Base-by-base conservation (phyloP, 2,113 vertebrate species). In the Gallinago undulata region DNA sequence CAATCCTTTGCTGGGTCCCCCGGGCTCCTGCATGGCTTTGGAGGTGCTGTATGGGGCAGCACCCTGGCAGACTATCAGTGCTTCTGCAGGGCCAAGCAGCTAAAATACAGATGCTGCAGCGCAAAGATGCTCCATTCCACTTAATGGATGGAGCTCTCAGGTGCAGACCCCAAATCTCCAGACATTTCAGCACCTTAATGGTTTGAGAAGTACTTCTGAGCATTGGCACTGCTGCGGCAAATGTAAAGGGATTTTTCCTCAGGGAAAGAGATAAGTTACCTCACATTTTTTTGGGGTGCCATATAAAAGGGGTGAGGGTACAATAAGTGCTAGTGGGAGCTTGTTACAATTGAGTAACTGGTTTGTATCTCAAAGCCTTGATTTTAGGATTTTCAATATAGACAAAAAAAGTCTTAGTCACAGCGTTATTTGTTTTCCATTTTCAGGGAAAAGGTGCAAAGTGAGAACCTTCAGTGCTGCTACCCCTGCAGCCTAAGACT, bases 371-470 rank as follows among this genome's bases (percentile, higher is more conserved):
- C 59, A 89, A 83, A 83, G 22, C 7, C 28, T 63, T 89, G 60
- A 41, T 78, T 93, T 77, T 78, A 78, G 16, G 23, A 19, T 66
- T 93, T 85, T 22, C 37, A 57, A 62, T 8, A 50, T 50, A 70
- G 7, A 80, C 37, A 55, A 55, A 81, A 74, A 84, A 93, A 84
- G 18, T 31, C 25, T 90, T 87, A 67, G 41, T 62, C 91, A 90
- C n/a, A 47, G 55, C 27, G 11, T 67, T 84, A 84, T 79, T 87
- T 94, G 39, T 84, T 89, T 94, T 85, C 35, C 25, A 72, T 78
- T 92, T 94, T 94, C 63, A 80, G n/a, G 56, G n/a, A 75, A 74
- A 78, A 75, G 4, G 3, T 0, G 0, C 9, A 27, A 72, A 85
- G 4, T 30, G 12, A 88, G 31, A 78, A 70, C 28, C 18, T 63